Conservation (phyloP, 2,113 vertebrate species). For the Leucosticte australis region DNA sequence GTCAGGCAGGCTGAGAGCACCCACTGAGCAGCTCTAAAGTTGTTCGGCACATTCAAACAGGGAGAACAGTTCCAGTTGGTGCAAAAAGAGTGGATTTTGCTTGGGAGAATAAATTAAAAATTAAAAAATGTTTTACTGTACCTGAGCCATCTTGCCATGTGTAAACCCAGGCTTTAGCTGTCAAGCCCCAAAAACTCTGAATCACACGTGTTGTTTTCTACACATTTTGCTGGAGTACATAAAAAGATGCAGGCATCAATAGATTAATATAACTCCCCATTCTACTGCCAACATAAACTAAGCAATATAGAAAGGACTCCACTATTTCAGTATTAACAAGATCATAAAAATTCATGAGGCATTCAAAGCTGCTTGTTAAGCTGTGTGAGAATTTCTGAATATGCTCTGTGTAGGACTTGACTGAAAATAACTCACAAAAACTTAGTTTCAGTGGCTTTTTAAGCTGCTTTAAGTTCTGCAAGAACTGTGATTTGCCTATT, state of each 20-base stretch:
- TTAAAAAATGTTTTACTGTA: not conserved
- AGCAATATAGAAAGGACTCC: not conserved
- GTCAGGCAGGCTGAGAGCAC: not conserved
- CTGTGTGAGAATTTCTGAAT: conserved; percentile 4
- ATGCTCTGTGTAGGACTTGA: not conserved
- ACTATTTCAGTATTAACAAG: conserved; percentile 37
- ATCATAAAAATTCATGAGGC: conserved; percentile 50
- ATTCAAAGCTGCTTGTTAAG: conserved; percentile 3
- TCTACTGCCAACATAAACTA: conserved; percentile 7
- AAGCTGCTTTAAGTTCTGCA: not conserved
- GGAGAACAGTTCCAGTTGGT: not conserved
- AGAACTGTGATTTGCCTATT: not conserved
- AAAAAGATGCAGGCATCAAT: not conserved
- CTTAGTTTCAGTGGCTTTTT: not conserved
- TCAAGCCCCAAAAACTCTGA: not conserved
- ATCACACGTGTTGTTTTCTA: not conserved
- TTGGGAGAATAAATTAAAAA: not conserved
- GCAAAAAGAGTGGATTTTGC: not conserved
- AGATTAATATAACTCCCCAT: not conserved
- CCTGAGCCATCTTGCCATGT: not conserved
- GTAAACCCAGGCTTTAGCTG: not conserved
- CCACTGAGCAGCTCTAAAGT: not conserved
- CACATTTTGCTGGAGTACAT: not conserved
- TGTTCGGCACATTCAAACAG: not conserved
- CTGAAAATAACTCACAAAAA: conserved; percentile 28